Evolutionary conservation across 1,140 invertebrate genomes (phyloP), one percentile per base, ranked within the genome.

Genomic region (Drosophila sturtevanti): DNA sequence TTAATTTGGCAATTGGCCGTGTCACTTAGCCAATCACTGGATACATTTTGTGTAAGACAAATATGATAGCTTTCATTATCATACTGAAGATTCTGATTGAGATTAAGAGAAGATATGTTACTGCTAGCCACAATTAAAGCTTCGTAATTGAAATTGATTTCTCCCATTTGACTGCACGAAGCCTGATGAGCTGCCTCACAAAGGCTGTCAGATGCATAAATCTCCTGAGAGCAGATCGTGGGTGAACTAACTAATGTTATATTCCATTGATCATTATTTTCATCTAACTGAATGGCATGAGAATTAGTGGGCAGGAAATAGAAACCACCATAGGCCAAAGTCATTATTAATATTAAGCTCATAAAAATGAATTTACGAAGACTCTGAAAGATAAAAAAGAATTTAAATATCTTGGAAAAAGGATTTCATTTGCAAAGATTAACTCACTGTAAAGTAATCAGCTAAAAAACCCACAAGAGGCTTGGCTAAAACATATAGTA

Each of bases 291-390:
- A 0, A 89, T 84, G 10, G 67, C 63, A 48, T 89, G 81, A 0
- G 63, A 6, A 6, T 59, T 44, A 24, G 14, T 48, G 0, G 95
- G 95, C 44, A 96, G 86, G 72, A 96, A 94, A 85, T 95, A 95
- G 76, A 96, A 93, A 14, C 94, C 90, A 52, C 93, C 93, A 73
- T 94, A 96, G 11, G 94, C 94, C 5, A 94, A 68, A 0, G 94
- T 94, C 92, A 95, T 96, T 1, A 93, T 68, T 0, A 93, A 59
- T 14, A 96, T 94, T 0, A 96, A 80, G 0, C 90, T 35, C 75
- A 96, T 93, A 80, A 97, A 96, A 35, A 96, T 94, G 0, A 93
- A 73, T 91, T 96, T 96, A 66, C 96, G 93, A 87, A 94, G 77
- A 86, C 75, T 90, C 94, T 94, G 87, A 70, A 93, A 85, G 24